Evolutionary conservation across 2,888 invertebrate genomes (phyloP).

Genomic region (Orthonychiurus folsomi): DNA sequence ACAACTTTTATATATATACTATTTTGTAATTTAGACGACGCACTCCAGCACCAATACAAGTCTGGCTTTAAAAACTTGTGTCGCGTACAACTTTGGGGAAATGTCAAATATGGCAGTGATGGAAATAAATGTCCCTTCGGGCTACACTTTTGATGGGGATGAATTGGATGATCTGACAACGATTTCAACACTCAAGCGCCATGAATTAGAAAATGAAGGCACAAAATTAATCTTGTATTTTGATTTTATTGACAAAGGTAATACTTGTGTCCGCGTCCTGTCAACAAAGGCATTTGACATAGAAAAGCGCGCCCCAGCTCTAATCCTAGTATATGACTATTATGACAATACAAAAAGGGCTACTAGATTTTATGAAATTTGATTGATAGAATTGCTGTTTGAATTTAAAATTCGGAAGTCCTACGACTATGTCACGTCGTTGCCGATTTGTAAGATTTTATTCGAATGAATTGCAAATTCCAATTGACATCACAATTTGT

Average conservation of each 20-base stretch:
- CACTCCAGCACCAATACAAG: too few species aligned
- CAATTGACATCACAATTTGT: background rate
- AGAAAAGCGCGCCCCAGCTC: constrained; percentile 73
- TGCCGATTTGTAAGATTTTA: background rate
- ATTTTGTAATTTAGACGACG: too few species aligned
- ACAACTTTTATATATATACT: too few species aligned
- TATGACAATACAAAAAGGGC: constrained; percentile 72
- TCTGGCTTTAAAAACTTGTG: too few species aligned
- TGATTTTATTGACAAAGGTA: constrained; percentile 50
- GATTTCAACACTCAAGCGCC: constrained; percentile 50
- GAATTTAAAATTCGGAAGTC: too few species aligned
- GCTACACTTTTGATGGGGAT: constrained; percentile 70
- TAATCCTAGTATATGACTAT: constrained; percentile 77
- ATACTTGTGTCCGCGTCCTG: constrained; percentile 72
- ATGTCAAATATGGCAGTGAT: constrained; percentile 78
- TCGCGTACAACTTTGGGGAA: constrained; percentile 10
- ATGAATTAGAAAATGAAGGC: constrained; percentile 60
- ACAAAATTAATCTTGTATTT: constrained; percentile 61
- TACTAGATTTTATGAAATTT: constrained; percentile 62
- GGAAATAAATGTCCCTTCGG: constrained; percentile 79
- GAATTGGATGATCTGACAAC: constrained; percentile 39
- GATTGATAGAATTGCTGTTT: too few species aligned
- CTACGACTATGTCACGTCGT: too few species aligned
- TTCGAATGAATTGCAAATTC: background rate
- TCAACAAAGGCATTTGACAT: constrained; percentile 73